These are phyloP conservation scores for Chunga burmeisteri DNA, from an alignment of 2,113 vertebrate genomes.

Conservation along the genomic window DNA sequence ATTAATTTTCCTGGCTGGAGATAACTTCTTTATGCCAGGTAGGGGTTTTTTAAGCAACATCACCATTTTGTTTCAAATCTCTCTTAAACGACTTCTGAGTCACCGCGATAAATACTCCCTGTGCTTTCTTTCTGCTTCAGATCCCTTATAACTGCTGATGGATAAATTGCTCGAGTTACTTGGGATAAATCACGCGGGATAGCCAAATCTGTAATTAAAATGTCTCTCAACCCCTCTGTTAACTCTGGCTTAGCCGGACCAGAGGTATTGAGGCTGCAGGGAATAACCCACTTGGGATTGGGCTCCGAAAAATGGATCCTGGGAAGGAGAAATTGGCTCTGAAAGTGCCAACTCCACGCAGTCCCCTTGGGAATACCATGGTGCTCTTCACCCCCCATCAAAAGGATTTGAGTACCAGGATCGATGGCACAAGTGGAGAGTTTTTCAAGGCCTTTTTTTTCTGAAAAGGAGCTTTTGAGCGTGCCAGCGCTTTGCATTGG, in stretches of 20 bases:
- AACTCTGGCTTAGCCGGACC: neutral
- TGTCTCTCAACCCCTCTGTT: neutral
- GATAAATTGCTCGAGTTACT: neutral
- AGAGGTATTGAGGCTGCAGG: neutral
- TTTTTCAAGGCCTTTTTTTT: neutral
- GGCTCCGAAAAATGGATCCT: neutral
- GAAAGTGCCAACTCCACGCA: rapidly evolving
- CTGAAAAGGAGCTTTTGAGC: neutral
- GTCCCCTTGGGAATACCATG: neutral
- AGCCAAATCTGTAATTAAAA: conserved; percentile 18
- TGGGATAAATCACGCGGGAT: neutral
- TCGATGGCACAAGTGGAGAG: neutral
- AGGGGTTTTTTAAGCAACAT: neutral
- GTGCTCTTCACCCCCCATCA: neutral
- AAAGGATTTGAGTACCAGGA: neutral
- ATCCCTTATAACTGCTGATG: neutral
- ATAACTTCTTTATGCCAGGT: neutral
- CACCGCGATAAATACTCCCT: neutral
- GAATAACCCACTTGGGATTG: neutral
- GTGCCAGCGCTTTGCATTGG: rapidly evolving
- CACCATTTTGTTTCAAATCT: neutral
- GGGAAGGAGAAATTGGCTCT: neutral
- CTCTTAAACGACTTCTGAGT: neutral
- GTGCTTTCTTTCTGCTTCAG: neutral
- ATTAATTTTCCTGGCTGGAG: neutral